Conservation (phyloP, 1,140 invertebrate genomes). For the Zaprionus ghesquierei region DNA sequence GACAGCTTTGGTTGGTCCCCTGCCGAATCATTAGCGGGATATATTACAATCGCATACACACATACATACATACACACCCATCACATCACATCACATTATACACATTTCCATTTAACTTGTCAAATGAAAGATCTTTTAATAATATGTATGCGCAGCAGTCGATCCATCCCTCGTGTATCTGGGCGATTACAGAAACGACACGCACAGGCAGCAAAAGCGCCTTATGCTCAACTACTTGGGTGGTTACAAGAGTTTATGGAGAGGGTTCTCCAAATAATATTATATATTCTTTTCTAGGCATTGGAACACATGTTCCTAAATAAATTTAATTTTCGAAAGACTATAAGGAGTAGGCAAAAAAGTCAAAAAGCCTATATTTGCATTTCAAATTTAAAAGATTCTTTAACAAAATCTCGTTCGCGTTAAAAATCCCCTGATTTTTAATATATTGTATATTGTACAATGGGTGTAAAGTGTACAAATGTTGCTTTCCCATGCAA, state of each 20-base stretch:
- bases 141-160: constrained; percentile 4
- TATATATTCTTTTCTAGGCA: no score
- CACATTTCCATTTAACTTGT: constrained; percentile 14
- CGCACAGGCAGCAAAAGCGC: constrained; percentile 16
- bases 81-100: neutral
- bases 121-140: constrained; percentile 27
- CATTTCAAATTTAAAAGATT: no score
- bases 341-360: no score
- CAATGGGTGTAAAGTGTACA: no score
- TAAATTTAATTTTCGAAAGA: no score
- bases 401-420: no score
- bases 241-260: constrained; percentile 1
- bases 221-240: neutral
- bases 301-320: no score
- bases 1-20: neutral
- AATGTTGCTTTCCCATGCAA: no score
- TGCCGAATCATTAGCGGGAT: constrained; percentile 19
- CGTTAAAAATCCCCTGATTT: no score
- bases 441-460: no score
- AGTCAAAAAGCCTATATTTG: no score
- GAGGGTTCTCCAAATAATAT: no score
- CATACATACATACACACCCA: neutral
- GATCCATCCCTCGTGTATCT: constrained; percentile 4
- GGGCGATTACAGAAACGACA: constrained; percentile 20
- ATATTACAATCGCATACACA: neutral